These are phyloP conservation scores for Plagodis dolabraria DNA, from an alignment of 2,888 invertebrate species.

Conservation along the genomic window DNA sequence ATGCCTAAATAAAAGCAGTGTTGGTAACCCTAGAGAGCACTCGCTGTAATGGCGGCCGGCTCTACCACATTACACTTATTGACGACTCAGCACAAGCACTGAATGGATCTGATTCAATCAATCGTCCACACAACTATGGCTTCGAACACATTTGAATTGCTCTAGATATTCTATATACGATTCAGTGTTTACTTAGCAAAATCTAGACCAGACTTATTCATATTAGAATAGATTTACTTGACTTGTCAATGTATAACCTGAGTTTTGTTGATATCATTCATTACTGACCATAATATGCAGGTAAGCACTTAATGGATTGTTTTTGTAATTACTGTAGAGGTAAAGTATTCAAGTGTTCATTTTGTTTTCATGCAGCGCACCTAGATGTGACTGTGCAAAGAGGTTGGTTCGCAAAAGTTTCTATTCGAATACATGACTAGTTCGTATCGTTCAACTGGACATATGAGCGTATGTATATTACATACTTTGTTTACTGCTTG, in stretches of 20 bases:
- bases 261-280: too few species aligned
- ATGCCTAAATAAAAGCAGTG: not conserved
- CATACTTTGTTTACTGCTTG: too few species aligned
- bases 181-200: not conserved
- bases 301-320: slow-evolving; percentile 2
- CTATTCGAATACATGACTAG: too few species aligned
- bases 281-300: not conserved
- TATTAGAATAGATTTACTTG: too few species aligned
- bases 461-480: too few species aligned
- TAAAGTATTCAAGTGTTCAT: slow-evolving; percentile 24
- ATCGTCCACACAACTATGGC: slow-evolving; percentile 7
- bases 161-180: slow-evolving; percentile 10
- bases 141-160: slow-evolving; percentile 10
- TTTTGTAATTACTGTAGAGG: not conserved
- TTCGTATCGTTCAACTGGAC: too few species aligned
- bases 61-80: slow-evolving; percentile 28
- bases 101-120: slow-evolving; percentile 25
- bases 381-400: slow-evolving; percentile 34
- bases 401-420: slow-evolving; percentile 18
- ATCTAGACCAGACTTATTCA: not conserved
- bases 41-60: slow-evolving; percentile 29
- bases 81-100: slow-evolving; percentile 24
- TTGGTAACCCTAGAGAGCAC: slow-evolving; percentile 23
- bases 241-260: too few species aligned
- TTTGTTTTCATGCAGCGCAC: slow-evolving; percentile 36